These are phyloP conservation scores for Nomada fucata DNA, from an alignment of 2,888 invertebrate species.

Conservation along the genomic window DNA sequence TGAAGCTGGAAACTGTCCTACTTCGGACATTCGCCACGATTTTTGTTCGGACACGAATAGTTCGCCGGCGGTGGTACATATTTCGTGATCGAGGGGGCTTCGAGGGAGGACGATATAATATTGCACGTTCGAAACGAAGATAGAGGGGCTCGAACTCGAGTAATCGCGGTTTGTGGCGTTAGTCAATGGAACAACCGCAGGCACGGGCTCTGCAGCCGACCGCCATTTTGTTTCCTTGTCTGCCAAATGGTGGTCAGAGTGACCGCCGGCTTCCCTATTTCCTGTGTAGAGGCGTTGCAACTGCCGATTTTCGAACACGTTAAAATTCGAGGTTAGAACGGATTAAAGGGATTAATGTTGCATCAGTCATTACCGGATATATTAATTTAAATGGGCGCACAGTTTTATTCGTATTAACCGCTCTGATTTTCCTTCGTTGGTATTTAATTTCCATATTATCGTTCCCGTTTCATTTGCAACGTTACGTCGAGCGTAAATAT, in stretches of 20 bases:
- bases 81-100: background rate
- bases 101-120: background rate
- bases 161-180: background rate
- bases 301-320: background rate
- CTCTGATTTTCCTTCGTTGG: no score
- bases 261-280: background rate
- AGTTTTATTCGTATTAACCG: no score
- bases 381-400: no score
- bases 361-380: no score
- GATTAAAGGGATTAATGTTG: no score
- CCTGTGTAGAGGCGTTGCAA: background rate
- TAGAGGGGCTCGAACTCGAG: conserved; percentile 3
- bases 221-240: conserved; percentile 2
- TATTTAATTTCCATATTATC: no score
- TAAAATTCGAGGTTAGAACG: background rate
- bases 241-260: background rate
- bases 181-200: conserved; percentile 3
- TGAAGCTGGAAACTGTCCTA: background rate
- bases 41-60: background rate
- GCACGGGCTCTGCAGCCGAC: background rate
- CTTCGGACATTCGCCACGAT: background rate
- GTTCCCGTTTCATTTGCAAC: no score
- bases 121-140: background rate
- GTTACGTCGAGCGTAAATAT: no score
- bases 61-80: background rate